Evolutionary conservation across 2,113 vertebrate genomes (phyloP), one percentile per base, ranked within the genome.

Genomic region (Vimba vimba): DNA sequence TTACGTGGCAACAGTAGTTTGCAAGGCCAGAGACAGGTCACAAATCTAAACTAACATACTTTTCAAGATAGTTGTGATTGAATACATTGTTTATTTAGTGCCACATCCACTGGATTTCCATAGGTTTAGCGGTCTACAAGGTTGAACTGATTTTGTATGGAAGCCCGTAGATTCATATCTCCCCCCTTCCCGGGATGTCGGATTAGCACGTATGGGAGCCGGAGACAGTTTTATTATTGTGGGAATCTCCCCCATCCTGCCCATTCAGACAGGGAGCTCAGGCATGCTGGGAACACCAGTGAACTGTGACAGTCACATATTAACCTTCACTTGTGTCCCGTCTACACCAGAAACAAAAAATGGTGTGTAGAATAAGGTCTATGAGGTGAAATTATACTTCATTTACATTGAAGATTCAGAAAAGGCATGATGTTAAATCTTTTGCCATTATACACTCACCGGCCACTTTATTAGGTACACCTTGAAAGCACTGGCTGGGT

Each of bases 201-300:
- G 78, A 71, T 66, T 69, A 81, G 45, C 68, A 27, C 4, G 13
- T 74, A 84, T 64, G 69, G 50, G 73, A 76, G 60, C 47, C 9
- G 64, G 69, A 33, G 69, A 83, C 73, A n/a, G 47, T 50, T 69
- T 30, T 83, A 84, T 86, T 86, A 83, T 87, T 89, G 77, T 76
- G 74, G 66, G 59, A n/a, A 83, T 85, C 82, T 30, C 45, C 69
- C 39, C 59, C 33, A 71, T 71, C 78, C 86, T 59, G 64, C 69
- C 39, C 74, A 87, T 89, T 91, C 82, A 89, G 84, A 74, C 7
- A 27, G 27, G 75, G 78, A 87, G 75, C 84, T 87, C 60, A 88
- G 71, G 86, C 86, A 85, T 78, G 84, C 30, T 68, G 78, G 83
- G 73, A 62, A 59, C 23, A 25, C 66, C 71, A 66, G 85, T 86